These are phyloP conservation scores for Theropithecus gelada DNA, from an alignment of 2,113 vertebrate species.

Conservation along the genomic window DNA sequence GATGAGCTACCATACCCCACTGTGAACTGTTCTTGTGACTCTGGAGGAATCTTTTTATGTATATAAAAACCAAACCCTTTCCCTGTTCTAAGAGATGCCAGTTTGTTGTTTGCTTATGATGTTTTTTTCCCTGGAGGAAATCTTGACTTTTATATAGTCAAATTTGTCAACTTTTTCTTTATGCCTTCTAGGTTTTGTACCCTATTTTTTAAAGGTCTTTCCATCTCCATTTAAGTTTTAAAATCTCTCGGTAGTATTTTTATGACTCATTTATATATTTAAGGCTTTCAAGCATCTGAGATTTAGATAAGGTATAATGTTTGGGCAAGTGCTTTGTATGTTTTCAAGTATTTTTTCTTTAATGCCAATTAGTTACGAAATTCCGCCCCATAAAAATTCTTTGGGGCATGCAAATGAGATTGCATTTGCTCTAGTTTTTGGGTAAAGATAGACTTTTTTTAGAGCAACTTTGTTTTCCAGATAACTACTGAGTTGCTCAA, in stretches of 20 bases:
- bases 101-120: not conserved
- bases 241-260: not conserved
- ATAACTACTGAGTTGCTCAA: not conserved
- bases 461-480: not conserved
- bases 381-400: not conserved
- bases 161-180: not conserved
- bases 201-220: constrained; percentile 30
- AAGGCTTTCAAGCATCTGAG: not conserved
- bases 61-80: not conserved
- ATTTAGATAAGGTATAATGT: not conserved
- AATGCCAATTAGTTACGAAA: not conserved
- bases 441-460: not conserved
- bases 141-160: not conserved
- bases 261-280: not conserved
- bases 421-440: not conserved
- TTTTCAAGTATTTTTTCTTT: not conserved
- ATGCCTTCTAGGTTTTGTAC: not conserved
- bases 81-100: not conserved
- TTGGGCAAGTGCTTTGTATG: not conserved
- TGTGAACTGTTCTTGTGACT: no score
- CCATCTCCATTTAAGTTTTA: not conserved
- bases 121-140: not conserved
- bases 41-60: no score
- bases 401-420: not conserved
- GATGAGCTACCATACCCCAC: no score